Evolutionary conservation across 2,888 invertebrate species (phyloP).

Genomic region (Poecilus cupreus): DNA sequence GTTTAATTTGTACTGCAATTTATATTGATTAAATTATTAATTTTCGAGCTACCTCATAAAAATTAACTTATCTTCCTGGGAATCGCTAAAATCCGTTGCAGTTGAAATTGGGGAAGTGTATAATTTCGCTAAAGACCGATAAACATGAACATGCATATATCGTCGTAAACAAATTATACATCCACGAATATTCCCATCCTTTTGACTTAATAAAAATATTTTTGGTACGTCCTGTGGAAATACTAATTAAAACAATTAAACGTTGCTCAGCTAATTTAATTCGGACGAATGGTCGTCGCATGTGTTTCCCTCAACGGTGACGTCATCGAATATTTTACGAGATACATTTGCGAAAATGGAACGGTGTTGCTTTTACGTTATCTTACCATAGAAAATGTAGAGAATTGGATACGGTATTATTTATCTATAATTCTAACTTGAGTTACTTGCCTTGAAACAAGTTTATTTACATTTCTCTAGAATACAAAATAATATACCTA

Average conservation of each 20-base stretch:
- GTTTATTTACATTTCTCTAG: too few species aligned
- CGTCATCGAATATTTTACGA: constrained; percentile 21
- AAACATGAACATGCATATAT: not conserved
- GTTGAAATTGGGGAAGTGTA: not conserved
- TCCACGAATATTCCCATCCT: constrained; percentile 29
- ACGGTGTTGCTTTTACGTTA: constrained; percentile 1
- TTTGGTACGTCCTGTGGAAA: constrained; percentile 57
- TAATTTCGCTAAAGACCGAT: not conserved
- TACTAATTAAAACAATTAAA: constrained; percentile 57
- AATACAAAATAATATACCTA: too few species aligned
- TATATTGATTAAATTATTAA: not conserved
- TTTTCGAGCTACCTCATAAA: not conserved
- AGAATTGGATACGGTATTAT: not conserved
- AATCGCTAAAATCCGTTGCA: not conserved
- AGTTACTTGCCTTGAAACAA: constrained; percentile 14
- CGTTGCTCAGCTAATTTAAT: constrained; percentile 45
- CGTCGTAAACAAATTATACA: not conserved
- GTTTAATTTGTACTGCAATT: too few species aligned
- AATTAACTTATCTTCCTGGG: not conserved
- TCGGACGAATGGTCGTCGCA: not conserved
- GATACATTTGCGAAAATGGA: constrained; percentile 2
- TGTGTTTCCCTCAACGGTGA: constrained; percentile 26
- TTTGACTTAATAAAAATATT: constrained; percentile 51
- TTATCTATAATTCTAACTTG: not conserved
- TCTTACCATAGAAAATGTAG: not conserved